Percentiles rank a stretch among this genome's conserved stretches.
Evolutionary conservation across 2,113 vertebrate genomes (phyloP).

Genomic region (Peromyscus californicus): DNA sequence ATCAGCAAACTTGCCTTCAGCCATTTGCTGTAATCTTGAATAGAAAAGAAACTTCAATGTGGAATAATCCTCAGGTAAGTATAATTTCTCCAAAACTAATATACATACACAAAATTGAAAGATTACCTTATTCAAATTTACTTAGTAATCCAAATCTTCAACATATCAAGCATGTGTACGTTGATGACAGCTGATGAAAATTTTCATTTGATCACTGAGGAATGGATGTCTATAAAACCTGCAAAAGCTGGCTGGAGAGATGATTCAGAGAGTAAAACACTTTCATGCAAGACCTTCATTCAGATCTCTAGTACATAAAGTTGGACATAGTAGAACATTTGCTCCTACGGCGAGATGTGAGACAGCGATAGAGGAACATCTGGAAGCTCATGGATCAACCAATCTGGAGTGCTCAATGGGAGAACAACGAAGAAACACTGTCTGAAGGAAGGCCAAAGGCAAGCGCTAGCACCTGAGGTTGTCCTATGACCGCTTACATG

Average conservation of each 20-base stretch:
- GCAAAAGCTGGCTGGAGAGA: neutral
- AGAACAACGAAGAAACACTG: neutral
- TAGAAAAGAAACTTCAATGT: conserved; percentile 47
- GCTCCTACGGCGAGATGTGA: neutral
- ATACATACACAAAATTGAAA: neutral
- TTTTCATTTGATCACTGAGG: conserved; percentile 10
- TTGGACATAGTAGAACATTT: neutral
- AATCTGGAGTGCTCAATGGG: neutral
- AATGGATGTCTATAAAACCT: neutral
- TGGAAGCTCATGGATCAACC: neutral
- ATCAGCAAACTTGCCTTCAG: conserved; percentile 29
- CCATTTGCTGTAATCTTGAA: conserved; percentile 51
- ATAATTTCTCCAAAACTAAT: conserved; percentile 45
- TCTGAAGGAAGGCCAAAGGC: neutral
- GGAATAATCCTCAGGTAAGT: conserved; percentile 7
- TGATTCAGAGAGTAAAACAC: neutral
- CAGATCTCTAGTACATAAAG: neutral
- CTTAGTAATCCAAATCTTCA: conserved; percentile 27
- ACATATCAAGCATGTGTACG: neutral
- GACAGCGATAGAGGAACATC: neutral
- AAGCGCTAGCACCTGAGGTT: neutral
- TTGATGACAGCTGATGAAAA: conserved; percentile 17
- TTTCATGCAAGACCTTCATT: neutral
- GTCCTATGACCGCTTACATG: neutral
- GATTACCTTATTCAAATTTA: neutral